phyloP scores from a whole-genome alignment of 2,113 vertebrate species.

The Poeciliopsis prolifica region DNA sequence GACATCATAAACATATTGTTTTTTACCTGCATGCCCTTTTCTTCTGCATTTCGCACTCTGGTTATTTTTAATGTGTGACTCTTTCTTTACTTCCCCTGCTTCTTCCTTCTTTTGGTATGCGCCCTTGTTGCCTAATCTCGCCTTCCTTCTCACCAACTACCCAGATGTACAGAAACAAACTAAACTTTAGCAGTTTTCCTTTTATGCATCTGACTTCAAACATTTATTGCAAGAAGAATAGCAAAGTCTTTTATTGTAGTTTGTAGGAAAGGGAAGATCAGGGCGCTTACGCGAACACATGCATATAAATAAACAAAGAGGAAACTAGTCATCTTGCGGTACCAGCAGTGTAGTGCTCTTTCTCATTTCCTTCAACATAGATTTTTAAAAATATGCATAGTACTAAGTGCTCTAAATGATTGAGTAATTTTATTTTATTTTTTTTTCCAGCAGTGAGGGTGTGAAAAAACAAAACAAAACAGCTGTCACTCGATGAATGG shows the following conservation, averaged over 20 bases:
- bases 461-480: too few species aligned
- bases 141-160: background rate
- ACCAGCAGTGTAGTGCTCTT: background rate
- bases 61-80: background rate
- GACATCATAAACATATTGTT: background rate
- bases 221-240: background rate
- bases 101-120: slow-evolving; percentile 6
- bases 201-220: background rate
- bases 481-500: background rate
- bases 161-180: background rate
- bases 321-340: slow-evolving; percentile 1
- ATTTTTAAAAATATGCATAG: background rate
- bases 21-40: background rate
- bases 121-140: background rate
- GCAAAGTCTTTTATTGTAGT: background rate
- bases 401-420: too few species aligned
- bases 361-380: background rate
- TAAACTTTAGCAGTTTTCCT: background rate
- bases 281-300: background rate
- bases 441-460: too few species aligned
- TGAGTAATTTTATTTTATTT: too few species aligned
- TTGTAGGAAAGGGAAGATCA: slow-evolving; percentile 9
- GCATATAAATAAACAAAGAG: background rate
- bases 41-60: background rate
- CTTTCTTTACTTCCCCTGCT: background rate